Evolutionary conservation across 2,797 vertebrate species (phyloP).

Genomic region (Salmo trutta): DNA sequence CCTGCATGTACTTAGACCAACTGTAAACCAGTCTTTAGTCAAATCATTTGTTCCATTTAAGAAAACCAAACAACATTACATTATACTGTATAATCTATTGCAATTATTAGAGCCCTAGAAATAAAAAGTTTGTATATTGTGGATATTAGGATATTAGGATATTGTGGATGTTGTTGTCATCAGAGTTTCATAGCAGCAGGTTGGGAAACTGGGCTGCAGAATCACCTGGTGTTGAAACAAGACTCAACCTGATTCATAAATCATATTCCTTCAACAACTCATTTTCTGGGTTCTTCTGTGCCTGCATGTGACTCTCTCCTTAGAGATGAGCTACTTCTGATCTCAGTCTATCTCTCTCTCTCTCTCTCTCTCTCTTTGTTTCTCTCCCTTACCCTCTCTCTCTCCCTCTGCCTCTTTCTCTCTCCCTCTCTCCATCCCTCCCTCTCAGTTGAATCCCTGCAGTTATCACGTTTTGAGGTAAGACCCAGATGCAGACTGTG

Average conservation of each 20-base stretch:
- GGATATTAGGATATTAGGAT: neutral
- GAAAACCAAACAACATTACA: no score
- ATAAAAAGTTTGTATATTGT: neutral
- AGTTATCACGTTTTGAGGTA: no score
- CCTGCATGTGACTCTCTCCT: neutral
- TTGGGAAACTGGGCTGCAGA: neutral
- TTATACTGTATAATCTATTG: no score
- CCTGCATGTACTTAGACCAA: no score
- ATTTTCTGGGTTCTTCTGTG: neutral
- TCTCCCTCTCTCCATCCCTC: no score
- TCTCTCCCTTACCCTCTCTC: no score
- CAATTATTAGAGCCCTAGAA: neutral
- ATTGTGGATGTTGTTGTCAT: neutral
- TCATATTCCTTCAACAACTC: neutral
- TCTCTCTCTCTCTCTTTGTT: no score
- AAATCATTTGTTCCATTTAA: no score
- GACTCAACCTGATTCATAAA: neutral
- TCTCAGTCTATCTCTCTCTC: neutral
- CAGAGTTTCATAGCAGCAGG: neutral
- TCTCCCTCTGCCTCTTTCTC: no score
- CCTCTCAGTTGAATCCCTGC: neutral
- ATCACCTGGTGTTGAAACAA: neutral
- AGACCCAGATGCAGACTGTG: no score
- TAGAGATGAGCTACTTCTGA: neutral
- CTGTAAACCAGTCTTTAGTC: no score